A percentile compares a stretch with the other conserved stretches of the same genome.
phyloP scores from a whole-genome alignment of 2,797 vertebrate genomes.

The Pelochelys cantorii region DNA sequence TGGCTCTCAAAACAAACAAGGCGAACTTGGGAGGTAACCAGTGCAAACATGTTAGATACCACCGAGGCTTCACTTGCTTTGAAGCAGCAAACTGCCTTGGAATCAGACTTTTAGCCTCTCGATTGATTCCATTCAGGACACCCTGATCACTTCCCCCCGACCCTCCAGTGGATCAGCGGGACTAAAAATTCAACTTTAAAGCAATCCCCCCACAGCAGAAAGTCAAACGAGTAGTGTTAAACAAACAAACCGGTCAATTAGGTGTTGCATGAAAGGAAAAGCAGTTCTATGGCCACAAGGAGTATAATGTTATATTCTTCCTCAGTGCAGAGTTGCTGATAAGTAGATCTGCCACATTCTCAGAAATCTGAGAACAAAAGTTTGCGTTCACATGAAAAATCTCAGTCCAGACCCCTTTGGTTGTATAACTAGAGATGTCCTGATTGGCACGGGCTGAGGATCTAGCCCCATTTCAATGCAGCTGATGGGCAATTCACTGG shows the following conservation, averaged over 20 bases:
- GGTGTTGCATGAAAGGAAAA: slow-evolving; percentile 19
- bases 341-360: fast-evolving
- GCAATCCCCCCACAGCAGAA: neutral
- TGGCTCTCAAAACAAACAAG: neutral
- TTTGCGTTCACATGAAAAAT: neutral
- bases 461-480: fast-evolving
- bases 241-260: neutral
- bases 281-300: neutral
- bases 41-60: neutral
- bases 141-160: neutral
- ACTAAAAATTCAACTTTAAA: neutral
- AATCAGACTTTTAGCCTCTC: neutral
- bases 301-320: neutral
- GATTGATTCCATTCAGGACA: neutral
- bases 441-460: neutral
- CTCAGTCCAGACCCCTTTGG: neutral
- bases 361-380: neutral
- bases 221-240: neutral
- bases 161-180: fast-evolving
- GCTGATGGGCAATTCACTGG: fast-evolving
- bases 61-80: neutral
- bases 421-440: neutral
- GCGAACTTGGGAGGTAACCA: neutral
- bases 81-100: neutral
- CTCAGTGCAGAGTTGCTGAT: neutral